phyloP scores from a whole-genome alignment of 2,113 vertebrate genomes.

The Nyctereutes procyonoides region DNA sequence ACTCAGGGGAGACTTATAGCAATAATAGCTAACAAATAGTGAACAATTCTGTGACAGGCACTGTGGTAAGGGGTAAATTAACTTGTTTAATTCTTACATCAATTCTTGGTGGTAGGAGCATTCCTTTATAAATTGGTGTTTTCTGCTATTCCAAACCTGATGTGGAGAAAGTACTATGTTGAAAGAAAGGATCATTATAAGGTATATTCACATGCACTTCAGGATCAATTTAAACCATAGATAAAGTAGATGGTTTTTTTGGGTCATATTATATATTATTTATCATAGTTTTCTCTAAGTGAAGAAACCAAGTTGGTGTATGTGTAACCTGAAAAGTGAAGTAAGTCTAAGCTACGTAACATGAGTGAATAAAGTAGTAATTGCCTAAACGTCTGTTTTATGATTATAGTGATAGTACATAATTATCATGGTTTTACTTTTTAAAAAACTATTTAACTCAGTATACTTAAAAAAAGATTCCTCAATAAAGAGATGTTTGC shows the following conservation, averaged over 20 bases:
- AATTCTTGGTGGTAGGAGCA: neutral
- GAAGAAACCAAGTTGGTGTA: neutral
- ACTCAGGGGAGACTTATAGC: neutral
- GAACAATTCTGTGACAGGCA: neutral
- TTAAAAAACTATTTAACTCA: neutral
- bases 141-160: neutral
- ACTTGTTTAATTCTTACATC: neutral
- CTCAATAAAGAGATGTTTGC: conserved; percentile 47
- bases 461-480: neutral
- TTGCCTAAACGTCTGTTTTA: neutral
- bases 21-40: neutral
- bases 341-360: neutral
- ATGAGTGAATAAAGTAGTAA: conserved; percentile 13
- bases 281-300: neutral
- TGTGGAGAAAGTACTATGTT: neutral
- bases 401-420: neutral
- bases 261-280: neutral
- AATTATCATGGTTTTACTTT: conserved; percentile 20
- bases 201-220: neutral
- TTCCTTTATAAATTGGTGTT: neutral
- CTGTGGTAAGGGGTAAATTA: neutral
- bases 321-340: conserved; percentile 30
- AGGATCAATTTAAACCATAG: neutral
- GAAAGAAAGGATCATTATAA: neutral
- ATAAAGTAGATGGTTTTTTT: neutral